Conservation (phyloP, 2,113 vertebrate species). For the Bos taurus region DNA sequence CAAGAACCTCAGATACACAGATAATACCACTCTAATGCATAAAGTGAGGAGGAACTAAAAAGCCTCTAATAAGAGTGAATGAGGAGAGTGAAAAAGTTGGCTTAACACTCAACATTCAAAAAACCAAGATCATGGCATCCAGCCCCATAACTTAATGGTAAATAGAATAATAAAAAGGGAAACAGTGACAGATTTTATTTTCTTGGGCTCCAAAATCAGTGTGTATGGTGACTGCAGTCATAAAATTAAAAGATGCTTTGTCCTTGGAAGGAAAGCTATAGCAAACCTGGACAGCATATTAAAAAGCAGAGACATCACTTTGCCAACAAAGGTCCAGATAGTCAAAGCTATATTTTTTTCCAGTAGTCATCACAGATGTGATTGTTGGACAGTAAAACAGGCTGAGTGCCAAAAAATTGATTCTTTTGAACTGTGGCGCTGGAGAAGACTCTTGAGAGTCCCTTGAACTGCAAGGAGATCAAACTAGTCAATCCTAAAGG, state of each 20-base stretch:
- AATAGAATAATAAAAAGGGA: not conserved
- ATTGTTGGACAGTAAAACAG: not conserved
- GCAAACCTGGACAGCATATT: not conserved
- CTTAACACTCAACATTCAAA: not conserved
- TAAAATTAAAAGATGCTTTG: not conserved
- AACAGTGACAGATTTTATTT: not conserved
- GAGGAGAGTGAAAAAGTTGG: not conserved
- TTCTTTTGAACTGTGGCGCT: not conserved
- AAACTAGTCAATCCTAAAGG: not conserved
- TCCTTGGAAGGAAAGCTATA: not conserved
- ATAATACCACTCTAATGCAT: not conserved
- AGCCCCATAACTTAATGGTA: not conserved
- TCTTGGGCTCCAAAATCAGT: not conserved
- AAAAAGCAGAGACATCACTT: not conserved
- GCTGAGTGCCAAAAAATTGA: not conserved
- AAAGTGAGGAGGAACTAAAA: not conserved
- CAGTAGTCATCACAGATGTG: not conserved
- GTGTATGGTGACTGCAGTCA: not conserved
- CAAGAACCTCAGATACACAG: not conserved
- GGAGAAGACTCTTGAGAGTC: not conserved
- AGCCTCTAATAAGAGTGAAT: not conserved
- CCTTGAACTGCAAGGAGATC: not conserved
- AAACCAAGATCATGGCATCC: not conserved
- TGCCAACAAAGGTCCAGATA: not conserved
- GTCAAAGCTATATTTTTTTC: not conserved